These are phyloP conservation scores for Eidolon dupreanum DNA, from an alignment of 2,797 vertebrate genomes.

Conservation along the genomic window DNA sequence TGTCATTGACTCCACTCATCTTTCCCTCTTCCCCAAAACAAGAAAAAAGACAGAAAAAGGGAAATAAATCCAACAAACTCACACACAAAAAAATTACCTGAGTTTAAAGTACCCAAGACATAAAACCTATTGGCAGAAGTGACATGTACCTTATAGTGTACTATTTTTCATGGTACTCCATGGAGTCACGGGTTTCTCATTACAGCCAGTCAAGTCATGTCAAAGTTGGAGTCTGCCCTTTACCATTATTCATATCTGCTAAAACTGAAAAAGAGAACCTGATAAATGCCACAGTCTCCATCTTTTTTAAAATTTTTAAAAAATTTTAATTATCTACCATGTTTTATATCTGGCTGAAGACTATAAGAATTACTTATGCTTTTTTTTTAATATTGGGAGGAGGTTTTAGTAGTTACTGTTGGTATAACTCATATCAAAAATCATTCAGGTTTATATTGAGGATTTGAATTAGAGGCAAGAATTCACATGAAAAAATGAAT, in stretches of 20 bases:
- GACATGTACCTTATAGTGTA: neutral
- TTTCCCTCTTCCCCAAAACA: neutral
- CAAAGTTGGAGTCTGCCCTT: constrained; percentile 78
- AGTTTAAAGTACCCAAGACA: constrained; percentile 31
- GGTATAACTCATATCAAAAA: constrained; percentile 46
- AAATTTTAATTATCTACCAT: constrained; percentile 52
- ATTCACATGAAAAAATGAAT: constrained; percentile 44
- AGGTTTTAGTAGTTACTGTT: constrained; percentile 53
- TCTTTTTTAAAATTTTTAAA: too few relatives aligned
- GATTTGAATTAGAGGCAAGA: constrained; percentile 4
- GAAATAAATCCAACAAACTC: neutral
- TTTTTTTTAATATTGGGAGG: constrained; percentile 69
- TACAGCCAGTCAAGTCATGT: constrained; percentile 69
- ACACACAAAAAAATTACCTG: neutral
- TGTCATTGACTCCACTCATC: neutral
- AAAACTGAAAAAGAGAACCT: constrained; percentile 51
- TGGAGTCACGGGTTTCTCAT: constrained; percentile 72
- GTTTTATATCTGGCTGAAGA: constrained; percentile 79
- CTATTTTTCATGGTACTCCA: constrained; percentile 37
- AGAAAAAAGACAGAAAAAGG: neutral
- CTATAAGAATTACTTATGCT: constrained; percentile 74
- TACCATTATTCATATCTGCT: constrained; percentile 78
- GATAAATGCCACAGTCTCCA: too few relatives aligned
- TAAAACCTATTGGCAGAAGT: constrained; percentile 44
- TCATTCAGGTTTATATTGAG: constrained; percentile 63